A percentile compares a stretch with the other conserved stretches of the same genome.
These are phyloP conservation scores for Atta cephalotes DNA, from an alignment of 1,140 invertebrate species.

Conservation along the genomic window DNA sequence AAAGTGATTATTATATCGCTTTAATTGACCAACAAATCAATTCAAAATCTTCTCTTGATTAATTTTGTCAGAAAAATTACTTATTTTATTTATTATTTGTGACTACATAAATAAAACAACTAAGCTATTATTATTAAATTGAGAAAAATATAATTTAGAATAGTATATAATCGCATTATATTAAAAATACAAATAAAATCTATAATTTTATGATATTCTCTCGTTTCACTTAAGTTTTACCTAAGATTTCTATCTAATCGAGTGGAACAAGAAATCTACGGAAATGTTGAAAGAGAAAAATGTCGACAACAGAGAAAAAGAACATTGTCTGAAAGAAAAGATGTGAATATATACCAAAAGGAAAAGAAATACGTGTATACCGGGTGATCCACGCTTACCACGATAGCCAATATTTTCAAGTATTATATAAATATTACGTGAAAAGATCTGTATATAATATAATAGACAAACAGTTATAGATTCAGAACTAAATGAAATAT, in stretches of 20 bases:
- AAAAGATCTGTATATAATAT: neutral
- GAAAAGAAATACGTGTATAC: neutral
- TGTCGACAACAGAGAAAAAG: constrained; percentile 33
- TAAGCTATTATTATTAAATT: neutral
- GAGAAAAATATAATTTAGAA: neutral
- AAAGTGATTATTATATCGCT: neutral
- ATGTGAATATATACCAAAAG: neutral
- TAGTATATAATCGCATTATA: neutral
- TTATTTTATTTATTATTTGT: neutral
- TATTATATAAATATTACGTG: neutral
- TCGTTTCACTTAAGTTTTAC: constrained; percentile 1
- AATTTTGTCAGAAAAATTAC: neutral
- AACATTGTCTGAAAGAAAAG: constrained; percentile 23
- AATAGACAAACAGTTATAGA: neutral
- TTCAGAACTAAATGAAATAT: neutral
- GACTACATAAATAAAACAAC: neutral
- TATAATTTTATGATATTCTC: constrained; percentile 14
- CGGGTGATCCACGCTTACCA: constrained; percentile 1
- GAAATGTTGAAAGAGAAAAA: constrained; percentile 52
- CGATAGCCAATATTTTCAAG: neutral
- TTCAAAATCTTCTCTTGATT: neutral
- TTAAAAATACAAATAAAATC: constrained; percentile 1
- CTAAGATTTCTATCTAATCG: constrained; percentile 52
- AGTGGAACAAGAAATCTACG: constrained; percentile 49
- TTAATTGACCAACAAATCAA: constrained; percentile 20